These are phyloP conservation scores for Colossoma macropomum DNA, from an alignment of 2,113 vertebrate species.

Conservation along the genomic window DNA sequence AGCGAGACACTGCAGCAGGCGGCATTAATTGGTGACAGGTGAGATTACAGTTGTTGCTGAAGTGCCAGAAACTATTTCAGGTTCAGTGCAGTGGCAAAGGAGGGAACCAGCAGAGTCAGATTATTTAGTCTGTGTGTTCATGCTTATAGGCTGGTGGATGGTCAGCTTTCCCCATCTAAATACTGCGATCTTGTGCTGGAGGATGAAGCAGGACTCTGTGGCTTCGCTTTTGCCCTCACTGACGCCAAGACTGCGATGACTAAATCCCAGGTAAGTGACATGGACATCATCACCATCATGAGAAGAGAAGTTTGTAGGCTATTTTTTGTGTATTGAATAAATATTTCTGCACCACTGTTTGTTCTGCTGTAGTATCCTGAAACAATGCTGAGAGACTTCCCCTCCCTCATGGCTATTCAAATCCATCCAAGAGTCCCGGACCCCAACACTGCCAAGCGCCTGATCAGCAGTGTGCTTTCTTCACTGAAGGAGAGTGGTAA, in stretches of 20 bases:
- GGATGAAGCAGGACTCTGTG: conserved; percentile 91
- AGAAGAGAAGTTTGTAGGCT: too few relatives aligned
- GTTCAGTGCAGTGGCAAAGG: too few relatives aligned
- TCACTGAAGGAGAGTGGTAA: conserved; percentile 90
- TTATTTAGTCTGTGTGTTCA: too few relatives aligned
- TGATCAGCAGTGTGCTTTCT: conserved; percentile 90
- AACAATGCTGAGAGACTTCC: conserved; percentile 86
- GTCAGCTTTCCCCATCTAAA: conserved; percentile 84
- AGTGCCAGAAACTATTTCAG: not conserved
- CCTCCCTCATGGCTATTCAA: conserved; percentile 89
- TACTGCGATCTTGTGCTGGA: conserved; percentile 90
- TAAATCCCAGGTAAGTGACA: conserved; percentile 87
- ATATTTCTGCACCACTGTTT: conserved; percentile 49
- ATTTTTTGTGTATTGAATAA: too few relatives aligned
- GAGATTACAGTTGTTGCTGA: conserved; percentile 47
- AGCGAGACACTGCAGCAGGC: conserved; percentile 79
- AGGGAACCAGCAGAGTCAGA: too few relatives aligned
- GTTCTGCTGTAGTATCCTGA: conserved; percentile 77
- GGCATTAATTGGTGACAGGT: conserved; percentile 91
- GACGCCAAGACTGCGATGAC: conserved; percentile 87
- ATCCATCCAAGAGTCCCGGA: conserved; percentile 92
- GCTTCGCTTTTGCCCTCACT: conserved; percentile 88
- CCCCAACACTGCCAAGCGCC: conserved; percentile 88
- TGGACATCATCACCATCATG: conserved; percentile 74
- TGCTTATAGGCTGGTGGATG: conserved; percentile 82